A percentile compares a stretch with the other conserved stretches of the same genome.
Evolutionary conservation across 2,113 vertebrate species (phyloP).

Genomic region (Plestiodon gilberti): DNA sequence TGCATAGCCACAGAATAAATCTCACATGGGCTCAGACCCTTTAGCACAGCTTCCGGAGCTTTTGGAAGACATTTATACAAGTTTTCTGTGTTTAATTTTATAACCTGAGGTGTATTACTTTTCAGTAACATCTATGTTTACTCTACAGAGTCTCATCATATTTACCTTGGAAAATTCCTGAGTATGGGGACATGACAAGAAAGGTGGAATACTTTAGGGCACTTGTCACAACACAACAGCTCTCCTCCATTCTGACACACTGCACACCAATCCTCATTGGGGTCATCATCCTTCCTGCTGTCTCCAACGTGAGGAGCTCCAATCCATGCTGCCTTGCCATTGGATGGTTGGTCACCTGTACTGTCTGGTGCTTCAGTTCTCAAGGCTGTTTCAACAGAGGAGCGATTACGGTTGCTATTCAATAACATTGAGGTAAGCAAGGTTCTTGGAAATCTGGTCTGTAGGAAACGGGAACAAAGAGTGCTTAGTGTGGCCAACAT

Average conservation of each 20-base stretch:
- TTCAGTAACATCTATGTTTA: not conserved
- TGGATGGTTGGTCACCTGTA: slow-evolving; percentile 74
- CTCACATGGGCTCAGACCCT: too few species aligned
- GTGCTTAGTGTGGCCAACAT: too few species aligned
- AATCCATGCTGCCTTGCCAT: slow-evolving; percentile 71
- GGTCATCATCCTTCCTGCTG: slow-evolving; percentile 82
- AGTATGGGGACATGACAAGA: slow-evolving; percentile 82
- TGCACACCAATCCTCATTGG: slow-evolving; percentile 87
- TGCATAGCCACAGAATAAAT: not conserved
- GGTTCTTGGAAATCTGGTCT: slow-evolving; percentile 75
- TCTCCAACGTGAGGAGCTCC: slow-evolving; percentile 64
- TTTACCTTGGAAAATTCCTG: slow-evolving; percentile 83
- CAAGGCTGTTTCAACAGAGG: slow-evolving; percentile 62
- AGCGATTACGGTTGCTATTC: slow-evolving; percentile 67
- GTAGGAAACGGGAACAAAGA: slow-evolving; percentile 35
- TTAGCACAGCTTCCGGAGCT: too few species aligned
- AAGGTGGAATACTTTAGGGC: slow-evolving; percentile 86
- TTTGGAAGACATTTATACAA: too few species aligned
- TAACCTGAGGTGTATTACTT: not conserved
- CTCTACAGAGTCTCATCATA: not conserved
- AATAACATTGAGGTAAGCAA: slow-evolving; percentile 80
- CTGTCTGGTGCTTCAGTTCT: slow-evolving; percentile 81
- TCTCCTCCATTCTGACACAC: slow-evolving; percentile 86
- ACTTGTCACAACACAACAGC: slow-evolving; percentile 84
- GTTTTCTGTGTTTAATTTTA: too few species aligned